Evolutionary conservation across 2,888 invertebrate genomes (phyloP).

Genomic region (Sarcophaga rosellei): DNA sequence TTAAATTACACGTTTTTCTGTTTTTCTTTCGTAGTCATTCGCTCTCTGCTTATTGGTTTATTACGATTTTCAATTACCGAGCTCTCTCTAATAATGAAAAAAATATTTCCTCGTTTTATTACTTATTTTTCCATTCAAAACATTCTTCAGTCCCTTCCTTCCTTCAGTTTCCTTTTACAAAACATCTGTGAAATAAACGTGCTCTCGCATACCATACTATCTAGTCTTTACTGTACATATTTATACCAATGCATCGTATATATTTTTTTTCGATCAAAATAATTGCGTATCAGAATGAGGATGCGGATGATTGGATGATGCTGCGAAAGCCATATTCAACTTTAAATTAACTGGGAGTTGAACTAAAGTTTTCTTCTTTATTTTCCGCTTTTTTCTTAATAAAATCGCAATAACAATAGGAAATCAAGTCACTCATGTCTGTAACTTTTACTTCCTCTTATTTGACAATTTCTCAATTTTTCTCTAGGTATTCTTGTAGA

Average conservation of each 20-base stretch:
- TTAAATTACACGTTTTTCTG: not conserved
- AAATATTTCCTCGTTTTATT: slow-evolving; percentile 7
- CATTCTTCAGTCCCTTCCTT: slow-evolving; percentile 7
- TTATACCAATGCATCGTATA: not conserved
- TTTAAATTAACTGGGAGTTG: slow-evolving; percentile 58
- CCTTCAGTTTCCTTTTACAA: not conserved
- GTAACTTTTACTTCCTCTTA: slow-evolving; percentile 31
- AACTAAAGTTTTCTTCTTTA: slow-evolving; percentile 19
- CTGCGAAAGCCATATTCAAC: slow-evolving; percentile 53
- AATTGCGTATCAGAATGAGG: slow-evolving; percentile 9
- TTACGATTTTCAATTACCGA: slow-evolving; percentile 18
- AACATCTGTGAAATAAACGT: not conserved
- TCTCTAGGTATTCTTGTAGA: not conserved
- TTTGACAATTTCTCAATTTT: slow-evolving; percentile 21
- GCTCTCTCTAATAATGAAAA: slow-evolving; percentile 1
- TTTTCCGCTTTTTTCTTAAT: slow-evolving; percentile 24
- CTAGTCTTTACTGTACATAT: not conserved
- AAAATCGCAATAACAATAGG: slow-evolving; percentile 32
- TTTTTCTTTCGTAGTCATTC: not conserved
- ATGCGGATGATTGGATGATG: not conserved
- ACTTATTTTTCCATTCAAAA: slow-evolving; percentile 2
- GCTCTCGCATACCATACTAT: not conserved
- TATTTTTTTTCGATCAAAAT: slow-evolving; percentile 25
- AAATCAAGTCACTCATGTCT: slow-evolving; percentile 36
- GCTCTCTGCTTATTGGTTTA: not conserved